phyloP scores from a whole-genome alignment of 2,888 invertebrate genomes.

The Coleophora deauratella region DNA sequence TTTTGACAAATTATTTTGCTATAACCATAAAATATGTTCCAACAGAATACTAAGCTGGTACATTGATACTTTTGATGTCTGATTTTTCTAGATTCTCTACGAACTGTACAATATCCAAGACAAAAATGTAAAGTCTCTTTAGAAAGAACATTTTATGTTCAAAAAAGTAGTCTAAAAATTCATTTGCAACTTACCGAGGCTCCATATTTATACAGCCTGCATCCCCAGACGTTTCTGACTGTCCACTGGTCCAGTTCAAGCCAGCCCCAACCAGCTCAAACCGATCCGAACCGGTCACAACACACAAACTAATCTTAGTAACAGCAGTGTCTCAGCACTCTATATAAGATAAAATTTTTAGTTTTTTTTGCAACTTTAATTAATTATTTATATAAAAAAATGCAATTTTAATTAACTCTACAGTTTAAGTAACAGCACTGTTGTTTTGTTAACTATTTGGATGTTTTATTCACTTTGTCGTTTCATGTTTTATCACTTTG shows the following conservation, averaged over 20 bases:
- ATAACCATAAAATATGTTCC: too few species aligned
- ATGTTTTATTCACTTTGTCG: too few species aligned
- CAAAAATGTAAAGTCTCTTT: too few species aligned
- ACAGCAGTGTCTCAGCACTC: slow-evolving; percentile 12
- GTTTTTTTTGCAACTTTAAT: slow-evolving; percentile 1
- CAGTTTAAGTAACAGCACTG: slow-evolving; percentile 12
- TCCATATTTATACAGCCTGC: slow-evolving; percentile 34
- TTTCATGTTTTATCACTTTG: slow-evolving; percentile 2
- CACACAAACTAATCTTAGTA: slow-evolving; percentile 6
- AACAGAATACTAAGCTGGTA: too few species aligned
- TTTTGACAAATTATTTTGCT: too few species aligned
- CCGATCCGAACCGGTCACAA: slow-evolving; percentile 8
- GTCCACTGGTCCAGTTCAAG: slow-evolving; percentile 1
- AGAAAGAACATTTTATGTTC: too few species aligned
- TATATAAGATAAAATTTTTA: neutral
- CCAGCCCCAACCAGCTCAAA: slow-evolving; percentile 5
- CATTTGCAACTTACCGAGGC: slow-evolving; percentile 40
- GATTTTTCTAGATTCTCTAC: too few species aligned
- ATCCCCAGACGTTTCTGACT: slow-evolving; percentile 27
- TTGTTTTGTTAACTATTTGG: neutral
- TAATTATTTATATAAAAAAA: slow-evolving; percentile 22
- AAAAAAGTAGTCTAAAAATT: neutral
- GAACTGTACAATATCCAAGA: too few species aligned
- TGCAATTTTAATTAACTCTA: slow-evolving; percentile 19
- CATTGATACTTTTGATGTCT: too few species aligned